Percentiles rank a stretch among this genome's conserved stretches.
phyloP scores from a whole-genome alignment of 2,888 invertebrate genomes.

The Diploptera punctata region DNA sequence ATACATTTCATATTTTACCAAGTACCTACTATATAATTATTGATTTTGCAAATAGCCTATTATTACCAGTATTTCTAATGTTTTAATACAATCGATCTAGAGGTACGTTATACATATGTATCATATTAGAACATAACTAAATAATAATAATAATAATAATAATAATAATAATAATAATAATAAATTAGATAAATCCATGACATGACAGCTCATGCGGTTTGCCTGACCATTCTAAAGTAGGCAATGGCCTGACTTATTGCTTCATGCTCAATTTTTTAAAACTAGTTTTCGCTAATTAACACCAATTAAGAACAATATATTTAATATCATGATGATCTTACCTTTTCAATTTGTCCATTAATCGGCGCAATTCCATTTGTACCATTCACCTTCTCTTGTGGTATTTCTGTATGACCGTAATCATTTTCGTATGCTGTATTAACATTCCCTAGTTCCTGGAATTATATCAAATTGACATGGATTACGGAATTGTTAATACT shows the following conservation, averaged over 20 bases:
- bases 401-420: neutral
- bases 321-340: neutral
- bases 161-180: neutral
- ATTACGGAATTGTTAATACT: too few species aligned
- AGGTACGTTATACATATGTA: too few species aligned
- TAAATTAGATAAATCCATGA: neutral
- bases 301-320: neutral
- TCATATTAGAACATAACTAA: too few species aligned
- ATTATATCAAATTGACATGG: neutral
- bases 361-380: neutral
- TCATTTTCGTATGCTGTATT: constrained; percentile 27
- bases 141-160: too few species aligned
- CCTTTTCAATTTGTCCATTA: neutral
- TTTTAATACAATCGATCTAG: too few species aligned
- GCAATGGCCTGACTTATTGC: neutral
- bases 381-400: neutral
- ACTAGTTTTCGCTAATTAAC: neutral
- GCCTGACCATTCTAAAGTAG: neutral
- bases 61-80: too few species aligned
- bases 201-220: neutral
- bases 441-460: constrained; percentile 27
- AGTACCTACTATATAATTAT: too few species aligned
- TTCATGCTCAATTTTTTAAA: neutral
- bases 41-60: too few species aligned
- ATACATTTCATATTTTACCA: too few species aligned